Conservation (phyloP, 2,888 invertebrate genomes). For the Fragum sueziense region DNA sequence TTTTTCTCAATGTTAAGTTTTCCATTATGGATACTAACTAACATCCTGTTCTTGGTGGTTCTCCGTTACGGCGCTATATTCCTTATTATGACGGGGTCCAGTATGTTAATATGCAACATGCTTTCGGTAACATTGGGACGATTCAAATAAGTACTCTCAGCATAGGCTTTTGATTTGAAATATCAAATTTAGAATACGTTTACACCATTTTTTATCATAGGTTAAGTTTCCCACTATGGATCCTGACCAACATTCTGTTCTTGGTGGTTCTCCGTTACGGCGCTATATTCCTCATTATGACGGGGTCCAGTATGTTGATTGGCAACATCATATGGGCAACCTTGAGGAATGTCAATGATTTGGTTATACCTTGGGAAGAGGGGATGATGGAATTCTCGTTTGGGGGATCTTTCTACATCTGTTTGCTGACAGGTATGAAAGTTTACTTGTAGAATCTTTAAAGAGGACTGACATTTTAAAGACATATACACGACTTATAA, state of each 20-base stretch:
- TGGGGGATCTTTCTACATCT: slow-evolving; percentile 85
- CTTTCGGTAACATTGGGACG: slow-evolving; percentile 84
- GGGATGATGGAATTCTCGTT: slow-evolving; percentile 82
- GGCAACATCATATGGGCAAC: slow-evolving; percentile 84
- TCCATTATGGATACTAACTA: slow-evolving; percentile 85
- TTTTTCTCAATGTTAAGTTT: slow-evolving; percentile 73
- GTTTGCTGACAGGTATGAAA: slow-evolving; percentile 83
- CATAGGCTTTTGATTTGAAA: no score
- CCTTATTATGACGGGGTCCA: slow-evolving; percentile 83
- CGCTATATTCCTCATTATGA: slow-evolving; percentile 83
- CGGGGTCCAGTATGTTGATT: slow-evolving; percentile 84
- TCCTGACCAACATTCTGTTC: slow-evolving; percentile 85
- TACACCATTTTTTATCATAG: no score
- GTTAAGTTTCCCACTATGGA: slow-evolving; percentile 85
- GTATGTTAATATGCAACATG: slow-evolving; percentile 84
- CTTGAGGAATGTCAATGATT: slow-evolving; percentile 84
- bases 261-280: slow-evolving; percentile 84
- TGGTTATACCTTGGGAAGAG: slow-evolving; percentile 83
- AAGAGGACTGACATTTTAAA: no score
- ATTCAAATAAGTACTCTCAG: no score
- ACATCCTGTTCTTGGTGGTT: slow-evolving; percentile 84
- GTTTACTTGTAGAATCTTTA: no score
- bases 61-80: slow-evolving; percentile 85
- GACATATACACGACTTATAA: no score
- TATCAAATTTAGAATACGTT: no score